Base-by-base conservation (phyloP, 2,888 invertebrate species). In the Pachymerium ferrugineum region DNA sequence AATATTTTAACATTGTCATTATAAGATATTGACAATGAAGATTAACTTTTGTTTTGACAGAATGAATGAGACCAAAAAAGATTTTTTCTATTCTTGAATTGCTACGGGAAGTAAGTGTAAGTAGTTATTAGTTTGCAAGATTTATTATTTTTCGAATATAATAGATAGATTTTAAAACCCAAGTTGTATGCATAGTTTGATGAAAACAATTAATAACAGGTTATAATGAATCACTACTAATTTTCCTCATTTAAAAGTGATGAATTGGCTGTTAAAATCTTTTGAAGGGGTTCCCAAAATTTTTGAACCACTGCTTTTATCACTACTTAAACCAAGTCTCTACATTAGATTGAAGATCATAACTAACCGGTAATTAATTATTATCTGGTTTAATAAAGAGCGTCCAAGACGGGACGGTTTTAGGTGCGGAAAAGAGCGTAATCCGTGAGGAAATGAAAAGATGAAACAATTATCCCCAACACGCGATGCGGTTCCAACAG, bases 321-420 rank as follows among this genome's bases (percentile, higher is more conserved):
- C 10, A 54, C 12, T 54, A 25, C 54, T n/a, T 54, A 54, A 54
- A 54, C 54, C 25, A 54, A 54, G 28, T 22, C 47, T n/a, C n/a
- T n/a, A n/a, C 47, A 47, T 22, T 4, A 54, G 28, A 54, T 22
- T 54, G 54, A 54, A 54, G 28, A 22, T 54, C 54, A 54, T 54
- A 54, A n/a, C n/a, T n/a, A 54, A 54, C 25, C 25, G 54, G 54
- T 10, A 6, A 54, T 54, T 8, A 22, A 54, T 54, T 54, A 54
- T 25, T 54, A 54, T 54, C 25, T 54, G 28, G 54, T 54, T 54
- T 54, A 25, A 54, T 25, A 47, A 47, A 54, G 25, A 54, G 54
- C 54, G 54, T 54, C 54, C 54, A 54, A 54, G 54, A 54, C 54
- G 54, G 54, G 54, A 54, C 54, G 54, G 54, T 54, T 54, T 54